Conservation (phyloP, 2,113 vertebrate genomes). For the Pygoscelis adeliae region DNA sequence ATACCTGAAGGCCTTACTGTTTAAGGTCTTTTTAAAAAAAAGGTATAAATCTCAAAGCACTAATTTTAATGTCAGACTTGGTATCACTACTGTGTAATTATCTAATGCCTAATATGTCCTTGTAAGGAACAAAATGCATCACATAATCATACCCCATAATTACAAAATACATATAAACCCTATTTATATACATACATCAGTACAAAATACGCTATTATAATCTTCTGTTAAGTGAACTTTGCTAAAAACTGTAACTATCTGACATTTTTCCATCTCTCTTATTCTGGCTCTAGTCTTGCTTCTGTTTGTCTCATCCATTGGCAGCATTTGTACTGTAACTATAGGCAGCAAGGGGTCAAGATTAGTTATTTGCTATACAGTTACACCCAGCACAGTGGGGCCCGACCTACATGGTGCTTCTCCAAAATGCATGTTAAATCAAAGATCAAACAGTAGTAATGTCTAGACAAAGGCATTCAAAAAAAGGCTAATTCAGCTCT, state of each 20-base stretch:
- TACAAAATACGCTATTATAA: not conserved
- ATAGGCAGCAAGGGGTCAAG: not conserved
- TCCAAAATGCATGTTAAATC: not conserved
- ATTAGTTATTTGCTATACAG: not conserved
- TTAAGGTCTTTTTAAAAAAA: not conserved
- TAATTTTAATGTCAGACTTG: slow-evolving; percentile 30
- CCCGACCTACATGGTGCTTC: not conserved
- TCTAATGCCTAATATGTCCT: slow-evolving; percentile 5
- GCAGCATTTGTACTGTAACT: not conserved
- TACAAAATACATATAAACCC: slow-evolving; percentile 27
- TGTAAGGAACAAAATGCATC: slow-evolving; percentile 21
- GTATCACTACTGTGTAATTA: slow-evolving; percentile 28
- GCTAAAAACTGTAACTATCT: not conserved
- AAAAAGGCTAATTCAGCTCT: not conserved
- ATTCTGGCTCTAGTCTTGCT: not conserved
- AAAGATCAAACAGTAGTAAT: not conserved
- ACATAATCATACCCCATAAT: slow-evolving; percentile 21
- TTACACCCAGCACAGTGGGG: not conserved
- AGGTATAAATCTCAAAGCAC: not conserved
- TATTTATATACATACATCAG: not conserved
- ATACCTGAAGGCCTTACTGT: not conserved
- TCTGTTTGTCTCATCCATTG: not conserved
- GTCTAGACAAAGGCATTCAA: not conserved
- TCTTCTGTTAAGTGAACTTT: not conserved
- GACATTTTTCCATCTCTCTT: not conserved